Evolutionary conservation across 2,797 vertebrate genomes (phyloP).

Genomic region (Acipenser ruthenus): DNA sequence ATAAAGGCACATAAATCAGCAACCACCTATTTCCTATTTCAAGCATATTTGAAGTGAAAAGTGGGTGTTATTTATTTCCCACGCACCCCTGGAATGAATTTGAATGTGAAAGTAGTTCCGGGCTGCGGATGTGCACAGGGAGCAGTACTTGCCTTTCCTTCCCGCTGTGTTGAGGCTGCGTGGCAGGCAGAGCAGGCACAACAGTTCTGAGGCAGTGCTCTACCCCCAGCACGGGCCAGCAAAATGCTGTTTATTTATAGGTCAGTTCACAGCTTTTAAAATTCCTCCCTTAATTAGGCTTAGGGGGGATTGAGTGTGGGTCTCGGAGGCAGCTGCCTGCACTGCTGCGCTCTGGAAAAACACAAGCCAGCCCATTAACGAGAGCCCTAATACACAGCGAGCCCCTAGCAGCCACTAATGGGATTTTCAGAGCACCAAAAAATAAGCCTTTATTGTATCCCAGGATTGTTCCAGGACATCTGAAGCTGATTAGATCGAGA

Average conservation of each 20-base stretch:
- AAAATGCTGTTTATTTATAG: conserved; percentile 25
- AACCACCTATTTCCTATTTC: neutral
- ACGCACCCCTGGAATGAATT: conserved; percentile 5
- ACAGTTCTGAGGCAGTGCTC: neutral
- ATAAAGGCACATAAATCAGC: neutral
- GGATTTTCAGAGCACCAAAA: conserved; percentile 23
- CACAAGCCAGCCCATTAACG: conserved; percentile 23
- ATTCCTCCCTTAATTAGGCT: conserved; percentile 56
- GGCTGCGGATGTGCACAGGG: neutral
- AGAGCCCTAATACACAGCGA: conserved; percentile 29
- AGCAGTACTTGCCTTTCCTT: neutral
- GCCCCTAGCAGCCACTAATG: conserved; percentile 23
- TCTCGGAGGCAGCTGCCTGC: conserved; percentile 43
- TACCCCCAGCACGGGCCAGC: neutral
- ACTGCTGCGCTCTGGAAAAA: conserved; percentile 10
- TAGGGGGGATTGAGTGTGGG: conserved; percentile 38
- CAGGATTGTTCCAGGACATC: conserved; percentile 20
- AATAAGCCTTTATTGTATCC: conserved; percentile 23
- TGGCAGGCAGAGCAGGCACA: neutral
- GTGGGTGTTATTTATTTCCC: conserved; percentile 5
- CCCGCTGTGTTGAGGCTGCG: conserved; percentile 3
- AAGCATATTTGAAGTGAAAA: neutral
- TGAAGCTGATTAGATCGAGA: conserved; percentile 14
- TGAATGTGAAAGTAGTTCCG: conserved; percentile 3
- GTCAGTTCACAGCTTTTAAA: conserved; percentile 73